Percentiles rank a stretch among this genome's conserved stretches.
Conservation (phyloP, 2,797 vertebrate genomes). For the Helicolenus hilgendorfi region DNA sequence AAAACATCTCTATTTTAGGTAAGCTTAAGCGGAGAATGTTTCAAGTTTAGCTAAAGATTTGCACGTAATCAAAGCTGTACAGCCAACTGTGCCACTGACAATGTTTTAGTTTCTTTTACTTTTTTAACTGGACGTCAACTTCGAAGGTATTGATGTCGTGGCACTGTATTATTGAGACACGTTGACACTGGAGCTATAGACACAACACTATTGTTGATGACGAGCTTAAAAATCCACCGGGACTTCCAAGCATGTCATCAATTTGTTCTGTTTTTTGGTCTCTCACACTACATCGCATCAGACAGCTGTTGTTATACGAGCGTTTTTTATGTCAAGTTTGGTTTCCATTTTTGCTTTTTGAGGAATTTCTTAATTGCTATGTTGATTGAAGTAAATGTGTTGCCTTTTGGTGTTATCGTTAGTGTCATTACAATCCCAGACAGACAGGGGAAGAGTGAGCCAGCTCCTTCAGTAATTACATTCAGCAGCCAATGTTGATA, state of each 20-base stretch:
- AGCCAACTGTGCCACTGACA: background rate
- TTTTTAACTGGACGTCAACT: background rate
- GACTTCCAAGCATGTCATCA: background rate
- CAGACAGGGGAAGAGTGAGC: background rate
- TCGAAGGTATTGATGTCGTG: background rate
- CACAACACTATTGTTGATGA: background rate
- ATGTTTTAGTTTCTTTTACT: too few species aligned
- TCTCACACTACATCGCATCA: background rate
- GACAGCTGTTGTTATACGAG: background rate
- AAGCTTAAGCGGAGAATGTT: background rate
- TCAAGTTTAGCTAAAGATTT: background rate
- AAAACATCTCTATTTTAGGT: background rate
- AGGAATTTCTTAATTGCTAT: background rate
- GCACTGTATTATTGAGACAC: background rate
- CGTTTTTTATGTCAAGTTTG: background rate
- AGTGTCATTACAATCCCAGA: background rate
- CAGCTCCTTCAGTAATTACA: constrained; percentile 1
- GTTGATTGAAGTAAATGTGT: background rate
- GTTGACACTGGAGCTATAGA: background rate
- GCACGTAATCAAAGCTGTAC: background rate
- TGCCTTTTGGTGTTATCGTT: background rate
- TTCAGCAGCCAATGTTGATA: constrained; percentile 8
- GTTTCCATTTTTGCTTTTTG: background rate
- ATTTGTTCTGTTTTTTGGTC: background rate
- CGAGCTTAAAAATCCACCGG: background rate